A percentile compares a stretch with the other conserved stretches of the same genome.
Evolutionary conservation across 2,113 vertebrate species (phyloP).

Genomic region (Sphaerodactylus townsendi): DNA sequence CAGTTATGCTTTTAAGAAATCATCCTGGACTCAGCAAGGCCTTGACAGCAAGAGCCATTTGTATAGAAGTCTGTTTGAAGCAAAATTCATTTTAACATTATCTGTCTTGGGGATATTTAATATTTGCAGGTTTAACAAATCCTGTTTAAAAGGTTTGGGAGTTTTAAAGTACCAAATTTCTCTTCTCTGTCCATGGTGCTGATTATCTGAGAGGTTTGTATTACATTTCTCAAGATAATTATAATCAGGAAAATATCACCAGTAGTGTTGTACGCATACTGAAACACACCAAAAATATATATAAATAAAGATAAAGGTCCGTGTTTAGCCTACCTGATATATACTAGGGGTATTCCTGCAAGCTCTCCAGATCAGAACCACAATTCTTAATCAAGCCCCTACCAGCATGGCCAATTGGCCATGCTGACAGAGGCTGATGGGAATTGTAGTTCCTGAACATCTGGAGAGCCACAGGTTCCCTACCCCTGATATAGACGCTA

Average conservation of each 20-base stretch:
- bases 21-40: not conserved
- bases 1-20: not conserved
- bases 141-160: not conserved
- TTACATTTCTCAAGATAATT: accelerated
- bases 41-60: accelerated
- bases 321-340: not conserved
- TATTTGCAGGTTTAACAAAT: accelerated
- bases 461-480: too few relatives aligned
- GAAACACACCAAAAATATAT: not conserved
- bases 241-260: accelerated
- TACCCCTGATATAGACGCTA: too few relatives aligned
- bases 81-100: not conserved
- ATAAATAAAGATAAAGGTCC: not conserved
- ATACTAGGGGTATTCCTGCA: too few relatives aligned
- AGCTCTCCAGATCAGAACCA: too few relatives aligned
- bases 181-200: slow-evolving; percentile 66
- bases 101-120: accelerated
- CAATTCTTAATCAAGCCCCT: too few relatives aligned
- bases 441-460: too few relatives aligned
- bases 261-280: not conserved
- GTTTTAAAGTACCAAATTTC: not conserved
- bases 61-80: not conserved
- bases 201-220: accelerated
- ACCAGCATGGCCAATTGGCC: too few relatives aligned
- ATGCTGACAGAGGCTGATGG: too few relatives aligned